A percentile compares a stretch with the other conserved stretches of the same genome.
Conservation (phyloP, 2,888 invertebrate genomes). For the Oligia fasciuncula region DNA sequence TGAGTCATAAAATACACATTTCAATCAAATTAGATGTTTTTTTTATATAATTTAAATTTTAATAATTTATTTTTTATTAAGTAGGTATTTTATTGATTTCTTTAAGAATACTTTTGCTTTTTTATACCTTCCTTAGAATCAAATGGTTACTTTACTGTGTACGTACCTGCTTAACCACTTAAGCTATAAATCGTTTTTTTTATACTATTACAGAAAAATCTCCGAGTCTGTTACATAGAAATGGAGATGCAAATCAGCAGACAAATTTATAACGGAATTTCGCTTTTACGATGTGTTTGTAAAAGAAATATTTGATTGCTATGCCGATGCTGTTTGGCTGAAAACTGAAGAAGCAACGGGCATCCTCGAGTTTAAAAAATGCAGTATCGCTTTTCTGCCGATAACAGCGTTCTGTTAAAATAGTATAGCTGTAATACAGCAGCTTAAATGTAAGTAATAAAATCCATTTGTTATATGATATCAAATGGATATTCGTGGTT, state of each 20-base stretch:
- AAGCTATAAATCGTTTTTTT: conserved; percentile 8
- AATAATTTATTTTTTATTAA: neutral
- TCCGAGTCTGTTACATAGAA: conserved; percentile 69
- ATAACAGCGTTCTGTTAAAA: conserved; percentile 11
- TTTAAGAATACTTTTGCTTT: neutral
- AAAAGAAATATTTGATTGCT: conserved; percentile 17
- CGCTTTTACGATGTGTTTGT: conserved; percentile 14
- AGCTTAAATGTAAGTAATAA: conserved; percentile 28
- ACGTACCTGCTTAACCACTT: neutral
- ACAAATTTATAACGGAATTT: conserved; percentile 69
- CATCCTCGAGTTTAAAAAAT: conserved; percentile 1
- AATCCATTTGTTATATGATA: conserved; percentile 40
- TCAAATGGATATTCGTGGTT: conserved; percentile 26
- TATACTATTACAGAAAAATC: conserved; percentile 76
- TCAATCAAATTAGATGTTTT: neutral
- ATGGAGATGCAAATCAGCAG: conserved; percentile 68
- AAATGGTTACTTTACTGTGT: neutral
- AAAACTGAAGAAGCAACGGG: conserved; percentile 2
- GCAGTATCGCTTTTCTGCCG: neutral
- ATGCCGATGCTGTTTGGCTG: neutral
- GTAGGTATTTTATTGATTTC: neutral
- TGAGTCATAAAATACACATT: conserved; percentile 66
- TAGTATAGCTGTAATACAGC: conserved; percentile 11
- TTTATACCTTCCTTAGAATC: neutral
- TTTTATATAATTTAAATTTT: neutral